Conservation (phyloP, 1,140 invertebrate species). For the Leptoteleia sp. region DNA sequence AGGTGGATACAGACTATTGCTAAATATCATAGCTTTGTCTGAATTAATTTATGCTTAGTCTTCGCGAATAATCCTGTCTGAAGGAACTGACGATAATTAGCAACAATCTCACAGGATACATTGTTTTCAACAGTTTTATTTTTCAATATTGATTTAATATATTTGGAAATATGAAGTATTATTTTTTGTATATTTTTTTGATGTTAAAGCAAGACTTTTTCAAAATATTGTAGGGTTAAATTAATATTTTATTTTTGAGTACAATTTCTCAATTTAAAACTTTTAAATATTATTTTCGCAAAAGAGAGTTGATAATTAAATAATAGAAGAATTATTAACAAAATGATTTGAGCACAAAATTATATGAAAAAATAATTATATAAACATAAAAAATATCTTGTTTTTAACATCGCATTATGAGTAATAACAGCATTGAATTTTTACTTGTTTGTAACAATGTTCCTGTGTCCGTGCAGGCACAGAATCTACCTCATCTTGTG, state of each 20-base stretch:
- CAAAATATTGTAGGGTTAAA: too few relatives aligned
- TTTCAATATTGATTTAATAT: too few relatives aligned
- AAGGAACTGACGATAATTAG: conserved; percentile 77
- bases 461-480: conserved; percentile 81
- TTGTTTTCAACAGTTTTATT: conserved; percentile 57
- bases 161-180: too few relatives aligned
- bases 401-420: conserved; percentile 2
- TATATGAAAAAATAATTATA: too few relatives aligned
- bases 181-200: too few relatives aligned
- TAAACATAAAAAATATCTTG: neutral
- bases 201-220: too few relatives aligned
- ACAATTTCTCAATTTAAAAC: too few relatives aligned
- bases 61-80: conserved; percentile 56
- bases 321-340: too few relatives aligned
- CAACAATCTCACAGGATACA: conserved; percentile 77
- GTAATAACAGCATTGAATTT: neutral
- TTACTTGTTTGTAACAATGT: conserved; percentile 66
- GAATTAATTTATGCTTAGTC: conserved; percentile 44
- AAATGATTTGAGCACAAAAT: too few relatives aligned
- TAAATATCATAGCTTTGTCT: conserved; percentile 77
- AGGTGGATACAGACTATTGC: conserved; percentile 82
- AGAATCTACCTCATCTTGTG: conserved; percentile 82
- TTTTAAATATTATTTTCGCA: too few relatives aligned
- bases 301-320: too few relatives aligned
- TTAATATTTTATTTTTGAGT: too few relatives aligned